Conservation (phyloP, 2,888 invertebrate species). For the Yponomeuta malinellus region DNA sequence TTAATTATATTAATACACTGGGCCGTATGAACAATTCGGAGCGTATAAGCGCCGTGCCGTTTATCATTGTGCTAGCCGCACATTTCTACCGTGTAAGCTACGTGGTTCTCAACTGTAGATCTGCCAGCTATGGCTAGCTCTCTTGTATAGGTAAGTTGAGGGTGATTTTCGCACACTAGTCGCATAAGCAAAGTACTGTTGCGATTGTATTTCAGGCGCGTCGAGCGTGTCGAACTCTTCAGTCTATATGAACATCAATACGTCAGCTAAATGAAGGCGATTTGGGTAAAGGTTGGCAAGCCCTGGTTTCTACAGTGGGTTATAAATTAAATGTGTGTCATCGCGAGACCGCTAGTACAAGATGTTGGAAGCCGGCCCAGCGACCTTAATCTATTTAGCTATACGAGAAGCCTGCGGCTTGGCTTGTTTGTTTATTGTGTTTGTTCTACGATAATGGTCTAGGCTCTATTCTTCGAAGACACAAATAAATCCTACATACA, state of each 20-base stretch:
- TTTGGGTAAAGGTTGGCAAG: background rate
- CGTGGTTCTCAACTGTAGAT: background rate
- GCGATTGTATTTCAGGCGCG: too few species aligned
- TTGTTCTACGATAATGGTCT: too few species aligned
- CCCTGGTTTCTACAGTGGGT: constrained; percentile 35
- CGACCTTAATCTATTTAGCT: constrained; percentile 42
- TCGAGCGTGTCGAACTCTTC: too few species aligned
- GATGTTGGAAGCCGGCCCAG: constrained; percentile 59
- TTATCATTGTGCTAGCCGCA: constrained; percentile 46
- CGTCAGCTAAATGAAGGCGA: too few species aligned
- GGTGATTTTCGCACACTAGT: too few species aligned
- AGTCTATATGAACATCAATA: too few species aligned
- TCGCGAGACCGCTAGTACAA: constrained; percentile 47
- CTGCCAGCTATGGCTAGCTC: too few species aligned
- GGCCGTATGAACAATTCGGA: constrained; percentile 38
- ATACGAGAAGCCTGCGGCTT: background rate
- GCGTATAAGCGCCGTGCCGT: constrained; percentile 37
- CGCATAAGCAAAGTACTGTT: too few species aligned
- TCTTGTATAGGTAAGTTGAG: too few species aligned
- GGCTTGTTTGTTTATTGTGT: background rate
- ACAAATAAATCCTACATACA: too few species aligned
- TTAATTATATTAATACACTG: constrained; percentile 45
- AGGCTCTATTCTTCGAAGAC: too few species aligned
- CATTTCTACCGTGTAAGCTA: constrained; percentile 26
- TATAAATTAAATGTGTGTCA: constrained; percentile 59